Base-by-base conservation (phyloP, 1,140 invertebrate species). In the Lucilia sericata region DNA sequence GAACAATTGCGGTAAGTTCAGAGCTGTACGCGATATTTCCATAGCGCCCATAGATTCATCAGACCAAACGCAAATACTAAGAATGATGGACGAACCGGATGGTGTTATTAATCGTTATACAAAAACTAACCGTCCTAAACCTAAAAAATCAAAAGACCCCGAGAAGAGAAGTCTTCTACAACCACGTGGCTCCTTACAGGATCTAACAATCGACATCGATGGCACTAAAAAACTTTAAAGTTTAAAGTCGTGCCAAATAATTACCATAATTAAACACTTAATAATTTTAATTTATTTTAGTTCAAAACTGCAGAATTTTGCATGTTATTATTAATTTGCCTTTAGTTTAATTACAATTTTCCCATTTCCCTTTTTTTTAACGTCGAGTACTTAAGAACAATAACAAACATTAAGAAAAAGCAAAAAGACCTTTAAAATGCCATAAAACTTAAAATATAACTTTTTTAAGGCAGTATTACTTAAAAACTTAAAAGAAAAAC, bases 1-100 rank as follows among this genome's bases (percentile, higher is more conserved):
- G 8, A 99, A 99, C 92, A 99, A 99, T 92, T 99, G 98, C 92
- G 99, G 99, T 92, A 98, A 99, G 93, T 99, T 99, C 93, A 93
- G 99, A 89, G 99, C 99, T 5, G 99, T 99, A 0, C 92, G 99
- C 25, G 99, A 99, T 91, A 99, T 99, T 85, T 99, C 97, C 0
- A 98, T 99, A 30, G 98, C 98, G 12, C 99, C 99, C 0, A 94
- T 99, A 25, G 97, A 99, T 91, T 96, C 96, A 82, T 97, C 96
- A 5, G 97, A 99, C 93, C 97, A 98, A 91, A 95, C 94, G 0
- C 94, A 96, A 87, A 97, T 99, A 84, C 92, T 98, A 17, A 94
- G 96, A 12, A 98, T 99, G 97, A 99, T 99, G 98, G 98, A 99
- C 88, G 96, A 98, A 83, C 93, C 95, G 14, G 95, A 98, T 87